Conservation (phyloP, 2,888 invertebrate genomes). For the Coecobrya sp. region DNA sequence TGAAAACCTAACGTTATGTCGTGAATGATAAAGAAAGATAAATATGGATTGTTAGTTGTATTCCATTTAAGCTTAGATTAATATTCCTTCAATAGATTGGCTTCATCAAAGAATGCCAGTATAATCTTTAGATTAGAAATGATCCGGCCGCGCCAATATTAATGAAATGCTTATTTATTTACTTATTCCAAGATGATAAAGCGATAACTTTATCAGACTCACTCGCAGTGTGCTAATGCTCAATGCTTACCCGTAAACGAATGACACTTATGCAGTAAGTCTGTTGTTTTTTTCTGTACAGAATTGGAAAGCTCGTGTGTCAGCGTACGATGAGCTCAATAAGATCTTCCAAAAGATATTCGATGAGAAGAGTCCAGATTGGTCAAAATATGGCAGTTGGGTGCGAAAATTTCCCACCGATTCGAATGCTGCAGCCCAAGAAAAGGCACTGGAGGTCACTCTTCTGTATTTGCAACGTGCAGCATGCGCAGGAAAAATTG, state of each 20-base stretch:
- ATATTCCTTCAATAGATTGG: too few species aligned
- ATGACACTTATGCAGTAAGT: background rate
- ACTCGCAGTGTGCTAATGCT: too few species aligned
- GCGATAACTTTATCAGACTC: too few species aligned
- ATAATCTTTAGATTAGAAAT: too few species aligned
- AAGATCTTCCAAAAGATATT: slow-evolving; percentile 95
- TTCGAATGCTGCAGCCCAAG: slow-evolving; percentile 98
- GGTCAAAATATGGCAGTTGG: slow-evolving; percentile 95
- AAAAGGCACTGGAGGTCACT: slow-evolving; percentile 97
- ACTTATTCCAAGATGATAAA: too few species aligned
- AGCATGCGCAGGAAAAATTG: slow-evolving; percentile 93
- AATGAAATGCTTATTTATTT: too few species aligned
- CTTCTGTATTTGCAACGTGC: slow-evolving; percentile 97
- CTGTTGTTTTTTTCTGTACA: slow-evolving; percentile 87
- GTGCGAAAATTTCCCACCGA: slow-evolving; percentile 98
- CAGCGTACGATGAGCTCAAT: slow-evolving; percentile 97
- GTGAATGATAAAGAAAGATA: too few species aligned
- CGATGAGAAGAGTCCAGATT: slow-evolving; percentile 98
- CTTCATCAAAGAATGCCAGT: too few species aligned
- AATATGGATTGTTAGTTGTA: too few species aligned
- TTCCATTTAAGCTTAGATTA: too few species aligned
- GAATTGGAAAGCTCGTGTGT: slow-evolving; percentile 98
- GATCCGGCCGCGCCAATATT: too few species aligned
- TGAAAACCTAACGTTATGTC: too few species aligned
- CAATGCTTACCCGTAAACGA: background rate